These are phyloP conservation scores for Picathartes gymnocephalus DNA, from an alignment of 2,113 vertebrate genomes.

Conservation along the genomic window DNA sequence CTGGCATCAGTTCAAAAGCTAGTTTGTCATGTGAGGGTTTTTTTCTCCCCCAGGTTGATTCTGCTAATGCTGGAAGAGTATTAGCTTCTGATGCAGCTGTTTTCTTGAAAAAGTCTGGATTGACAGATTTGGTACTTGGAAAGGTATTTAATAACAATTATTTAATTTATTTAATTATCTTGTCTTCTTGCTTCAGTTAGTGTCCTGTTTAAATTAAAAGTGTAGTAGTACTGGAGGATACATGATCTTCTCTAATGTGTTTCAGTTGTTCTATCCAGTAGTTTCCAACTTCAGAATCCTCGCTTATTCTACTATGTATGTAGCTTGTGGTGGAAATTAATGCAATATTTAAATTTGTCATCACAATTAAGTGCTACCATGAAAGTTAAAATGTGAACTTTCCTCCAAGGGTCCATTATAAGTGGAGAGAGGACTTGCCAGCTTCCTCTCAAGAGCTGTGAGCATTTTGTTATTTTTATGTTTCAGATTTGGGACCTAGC, in stretches of 20 bases:
- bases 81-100: conserved; percentile 90
- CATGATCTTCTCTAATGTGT: background rate
- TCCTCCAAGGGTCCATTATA: background rate
- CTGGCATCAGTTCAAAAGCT: background rate
- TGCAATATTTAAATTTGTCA: background rate
- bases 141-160: conserved; percentile 77
- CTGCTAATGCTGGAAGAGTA: conserved; percentile 84
- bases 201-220: background rate
- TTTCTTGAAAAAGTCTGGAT: conserved; percentile 93
- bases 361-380: background rate
- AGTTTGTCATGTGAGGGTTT: background rate
- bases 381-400: background rate
- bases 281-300: background rate
- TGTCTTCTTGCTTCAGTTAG: background rate
- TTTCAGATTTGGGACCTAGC: conserved; percentile 96
- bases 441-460: background rate
- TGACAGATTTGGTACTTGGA: conserved; percentile 92
- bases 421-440: background rate
- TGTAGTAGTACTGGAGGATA: background rate
- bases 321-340: background rate
- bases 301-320: background rate
- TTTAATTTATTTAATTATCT: background rate
- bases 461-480: background rate
- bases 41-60: conserved; percentile 82
- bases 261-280: background rate